Evolutionary conservation across 1,140 invertebrate genomes (phyloP).

Genomic region (Formica selysi): DNA sequence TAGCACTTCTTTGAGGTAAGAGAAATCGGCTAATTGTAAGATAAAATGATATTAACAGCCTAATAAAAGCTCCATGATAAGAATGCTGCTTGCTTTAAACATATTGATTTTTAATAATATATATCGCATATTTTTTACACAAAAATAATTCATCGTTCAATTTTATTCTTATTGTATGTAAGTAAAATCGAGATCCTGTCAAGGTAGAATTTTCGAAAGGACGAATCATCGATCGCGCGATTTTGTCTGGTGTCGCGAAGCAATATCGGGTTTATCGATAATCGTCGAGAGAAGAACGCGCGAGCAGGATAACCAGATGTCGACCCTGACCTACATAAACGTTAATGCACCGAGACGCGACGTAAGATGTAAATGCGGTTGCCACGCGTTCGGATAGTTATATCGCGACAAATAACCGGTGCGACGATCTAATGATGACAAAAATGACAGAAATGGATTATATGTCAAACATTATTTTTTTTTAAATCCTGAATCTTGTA

Average conservation of each 20-base stretch:
- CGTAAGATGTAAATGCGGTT: constrained; percentile 52
- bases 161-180: background rate
- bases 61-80: background rate
- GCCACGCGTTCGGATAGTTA: constrained; percentile 16
- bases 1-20: background rate
- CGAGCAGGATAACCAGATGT: constrained; percentile 79
- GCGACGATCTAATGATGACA: constrained; percentile 24
- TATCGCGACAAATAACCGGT: constrained; percentile 38
- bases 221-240: background rate
- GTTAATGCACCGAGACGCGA: constrained; percentile 78
- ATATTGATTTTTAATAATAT: background rate
- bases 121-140: background rate
- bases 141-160: background rate
- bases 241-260: background rate
- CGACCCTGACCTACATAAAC: constrained; percentile 85
- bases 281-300: constrained; percentile 60
- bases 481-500: background rate
- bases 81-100: background rate
- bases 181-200: background rate
- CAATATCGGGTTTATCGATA: constrained; percentile 36
- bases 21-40: constrained; percentile 9
- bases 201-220: background rate
- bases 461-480: background rate
- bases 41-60: background rate
- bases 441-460: background rate